phyloP scores from a whole-genome alignment of 2,797 vertebrate genomes.

The Pyrocephalus nanus region DNA sequence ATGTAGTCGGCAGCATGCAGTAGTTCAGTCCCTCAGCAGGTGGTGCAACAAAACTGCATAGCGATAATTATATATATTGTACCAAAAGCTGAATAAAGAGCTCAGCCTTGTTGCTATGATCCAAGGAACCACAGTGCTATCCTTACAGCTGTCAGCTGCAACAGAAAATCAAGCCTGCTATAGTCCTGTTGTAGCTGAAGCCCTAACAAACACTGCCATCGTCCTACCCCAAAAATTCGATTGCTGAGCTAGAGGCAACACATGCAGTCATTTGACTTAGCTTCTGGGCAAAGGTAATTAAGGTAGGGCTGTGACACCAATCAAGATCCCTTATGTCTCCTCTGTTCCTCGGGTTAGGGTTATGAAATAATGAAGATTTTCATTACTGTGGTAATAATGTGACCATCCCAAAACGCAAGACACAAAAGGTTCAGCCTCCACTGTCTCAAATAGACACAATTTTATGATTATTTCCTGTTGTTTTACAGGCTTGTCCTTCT shows the following conservation, averaged over 20 bases:
- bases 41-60: background rate
- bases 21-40: background rate
- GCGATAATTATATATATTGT: background rate
- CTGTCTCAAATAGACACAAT: background rate
- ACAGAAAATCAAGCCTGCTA: background rate
- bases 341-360: background rate
- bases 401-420: background rate
- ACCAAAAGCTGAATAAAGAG: background rate
- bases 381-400: background rate
- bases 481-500: background rate
- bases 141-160: background rate
- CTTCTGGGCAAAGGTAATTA: background rate
- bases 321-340: background rate
- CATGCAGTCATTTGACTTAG: background rate
- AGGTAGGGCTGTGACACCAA: background rate
- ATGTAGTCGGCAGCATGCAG: background rate
- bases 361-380: background rate
- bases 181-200: background rate
- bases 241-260: background rate
- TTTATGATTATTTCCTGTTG: background rate
- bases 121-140: background rate
- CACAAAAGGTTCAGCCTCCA: background rate
- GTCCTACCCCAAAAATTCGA: rapidly evolving
- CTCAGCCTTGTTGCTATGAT: background rate
- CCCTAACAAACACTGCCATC: background rate